These are phyloP conservation scores for Agonopterix subpropinquella DNA, from an alignment of 2,888 invertebrate genomes.

Conservation along the genomic window DNA sequence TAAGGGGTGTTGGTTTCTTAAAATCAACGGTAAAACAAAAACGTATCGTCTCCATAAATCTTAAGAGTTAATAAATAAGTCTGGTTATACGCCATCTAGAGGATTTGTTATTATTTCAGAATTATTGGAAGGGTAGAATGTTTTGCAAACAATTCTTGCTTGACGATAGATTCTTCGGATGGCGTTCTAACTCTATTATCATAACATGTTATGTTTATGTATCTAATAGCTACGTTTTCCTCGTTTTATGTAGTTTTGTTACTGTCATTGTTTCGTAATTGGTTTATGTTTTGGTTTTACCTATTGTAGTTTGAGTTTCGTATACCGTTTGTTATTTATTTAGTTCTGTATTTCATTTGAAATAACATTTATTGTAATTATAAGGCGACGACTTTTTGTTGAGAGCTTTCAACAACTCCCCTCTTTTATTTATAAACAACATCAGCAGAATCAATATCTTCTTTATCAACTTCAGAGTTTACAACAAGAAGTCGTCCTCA, in stretches of 20 bases:
- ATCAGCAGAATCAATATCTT: not conserved
- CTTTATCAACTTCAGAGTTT: not conserved
- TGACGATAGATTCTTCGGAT: slow-evolving; percentile 66
- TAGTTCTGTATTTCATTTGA: slow-evolving; percentile 16
- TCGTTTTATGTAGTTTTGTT: slow-evolving; percentile 52
- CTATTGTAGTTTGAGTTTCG: slow-evolving; percentile 10
- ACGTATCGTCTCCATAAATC: slow-evolving; percentile 71
- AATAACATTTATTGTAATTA: slow-evolving; percentile 17
- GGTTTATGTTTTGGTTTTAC: slow-evolving; percentile 33
- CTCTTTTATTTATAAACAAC: not conserved
- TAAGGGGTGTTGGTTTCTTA: slow-evolving; percentile 71
- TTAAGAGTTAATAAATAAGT: slow-evolving; percentile 54
- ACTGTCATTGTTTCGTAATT: slow-evolving; percentile 42
- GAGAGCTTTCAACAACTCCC: not conserved
- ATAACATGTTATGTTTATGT: slow-evolving; percentile 72
- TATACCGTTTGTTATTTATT: slow-evolving; percentile 17
- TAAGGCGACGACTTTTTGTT: slow-evolving; percentile 13
- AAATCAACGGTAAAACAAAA: slow-evolving; percentile 65
- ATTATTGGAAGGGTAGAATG: slow-evolving; percentile 57
- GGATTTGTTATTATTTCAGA: slow-evolving; percentile 60
- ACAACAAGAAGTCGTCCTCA: slow-evolving; percentile 26
- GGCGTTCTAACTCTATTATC: slow-evolving; percentile 63
- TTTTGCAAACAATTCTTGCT: slow-evolving; percentile 69
- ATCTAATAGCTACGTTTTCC: slow-evolving; percentile 63
- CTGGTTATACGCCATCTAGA: slow-evolving; percentile 41